These are phyloP conservation scores for Semotilus atromaculatus DNA, from an alignment of 2,797 vertebrate species.

Conservation along the genomic window DNA sequence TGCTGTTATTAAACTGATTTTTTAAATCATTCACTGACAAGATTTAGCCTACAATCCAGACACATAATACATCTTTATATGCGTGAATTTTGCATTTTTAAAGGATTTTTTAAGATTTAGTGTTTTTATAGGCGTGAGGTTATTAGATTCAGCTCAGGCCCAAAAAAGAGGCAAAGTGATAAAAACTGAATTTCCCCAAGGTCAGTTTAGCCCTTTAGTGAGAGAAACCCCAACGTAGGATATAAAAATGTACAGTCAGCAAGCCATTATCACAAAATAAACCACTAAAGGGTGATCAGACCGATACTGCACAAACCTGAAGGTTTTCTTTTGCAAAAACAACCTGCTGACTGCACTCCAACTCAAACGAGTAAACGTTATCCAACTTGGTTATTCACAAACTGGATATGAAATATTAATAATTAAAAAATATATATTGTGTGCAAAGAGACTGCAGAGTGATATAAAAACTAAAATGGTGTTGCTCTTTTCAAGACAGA, in stretches of 20 bases:
- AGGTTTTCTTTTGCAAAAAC: not conserved
- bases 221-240: not conserved
- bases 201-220: conserved; percentile 21
- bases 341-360: not conserved
- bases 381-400: not conserved
- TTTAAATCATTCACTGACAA: conserved; percentile 3
- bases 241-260: conserved; percentile 13
- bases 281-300: not conserved
- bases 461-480: not conserved
- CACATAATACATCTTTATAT: conserved; percentile 18
- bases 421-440: not conserved
- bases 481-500: not conserved
- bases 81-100: not conserved
- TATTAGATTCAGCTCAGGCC: conserved; percentile 10
- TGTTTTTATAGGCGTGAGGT: not conserved
- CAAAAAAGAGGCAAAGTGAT: not conserved
- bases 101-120: not conserved
- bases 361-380: not conserved
- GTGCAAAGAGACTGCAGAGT: not conserved
- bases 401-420: not conserved
- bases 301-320: not conserved
- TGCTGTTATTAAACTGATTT: not conserved
- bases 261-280: not conserved
- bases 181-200: conserved; percentile 21
- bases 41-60: not conserved